These are phyloP conservation scores for Phylloscopus collybita DNA, from an alignment of 2,797 vertebrate species.

Conservation along the genomic window DNA sequence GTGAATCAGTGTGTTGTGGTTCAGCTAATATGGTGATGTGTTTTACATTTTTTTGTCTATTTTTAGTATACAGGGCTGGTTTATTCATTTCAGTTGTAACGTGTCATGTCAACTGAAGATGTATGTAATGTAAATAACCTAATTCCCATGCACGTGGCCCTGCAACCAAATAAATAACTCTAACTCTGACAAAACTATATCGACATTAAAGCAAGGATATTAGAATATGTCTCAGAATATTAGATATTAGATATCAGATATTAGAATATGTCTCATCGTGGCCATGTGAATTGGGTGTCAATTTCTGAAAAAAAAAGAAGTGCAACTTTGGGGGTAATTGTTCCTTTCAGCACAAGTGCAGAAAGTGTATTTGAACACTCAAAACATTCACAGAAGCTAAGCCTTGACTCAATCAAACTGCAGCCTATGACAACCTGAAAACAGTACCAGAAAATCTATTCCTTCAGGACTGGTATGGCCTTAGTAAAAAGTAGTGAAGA, in stretches of 20 bases:
- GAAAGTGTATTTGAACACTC: neutral
- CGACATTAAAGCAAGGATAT: conserved; percentile 13
- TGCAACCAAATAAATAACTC: neutral
- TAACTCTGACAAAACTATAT: neutral
- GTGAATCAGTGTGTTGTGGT: neutral
- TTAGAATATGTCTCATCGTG: neutral
- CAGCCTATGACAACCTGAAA: neutral
- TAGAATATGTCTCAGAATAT: neutral
- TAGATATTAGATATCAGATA: too few relatives aligned
- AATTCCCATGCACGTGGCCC: neutral
- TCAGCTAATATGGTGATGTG: neutral
- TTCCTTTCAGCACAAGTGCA: neutral
- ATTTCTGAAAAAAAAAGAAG: neutral
- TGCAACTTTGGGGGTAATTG: neutral
- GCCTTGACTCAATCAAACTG: neutral
- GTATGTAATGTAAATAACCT: neutral
- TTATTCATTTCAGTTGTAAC: neutral
- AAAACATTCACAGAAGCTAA: neutral
- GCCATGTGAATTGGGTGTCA: neutral
- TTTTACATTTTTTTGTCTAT: conserved; percentile 7
- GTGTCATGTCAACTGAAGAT: neutral
- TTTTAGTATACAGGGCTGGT: neutral
- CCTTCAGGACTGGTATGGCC: neutral
- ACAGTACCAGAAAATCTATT: neutral
- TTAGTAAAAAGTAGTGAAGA: neutral